These are phyloP conservation scores for Crocallis elinguaria DNA, from an alignment of 2,888 invertebrate species.

Conservation along the genomic window DNA sequence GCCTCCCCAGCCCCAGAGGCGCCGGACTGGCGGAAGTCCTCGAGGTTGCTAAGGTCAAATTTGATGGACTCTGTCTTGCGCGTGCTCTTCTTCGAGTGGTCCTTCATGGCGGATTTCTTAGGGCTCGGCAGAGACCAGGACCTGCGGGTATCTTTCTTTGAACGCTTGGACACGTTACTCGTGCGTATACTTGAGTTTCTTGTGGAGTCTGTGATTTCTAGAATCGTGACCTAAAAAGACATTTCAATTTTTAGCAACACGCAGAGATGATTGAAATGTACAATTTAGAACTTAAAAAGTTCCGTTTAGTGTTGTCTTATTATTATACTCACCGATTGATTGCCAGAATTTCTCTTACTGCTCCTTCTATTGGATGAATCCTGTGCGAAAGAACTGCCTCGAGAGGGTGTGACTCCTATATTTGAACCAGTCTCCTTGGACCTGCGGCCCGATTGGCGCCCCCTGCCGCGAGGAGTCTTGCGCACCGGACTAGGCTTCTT, in stretches of 20 bases:
- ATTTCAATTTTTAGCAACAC: background rate
- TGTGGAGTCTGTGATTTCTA: constrained; percentile 52
- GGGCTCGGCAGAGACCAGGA: constrained; percentile 49
- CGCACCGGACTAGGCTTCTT: constrained; percentile 46
- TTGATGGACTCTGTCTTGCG: constrained; percentile 73
- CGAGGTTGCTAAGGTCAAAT: constrained; percentile 73
- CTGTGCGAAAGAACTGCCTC: constrained; percentile 10
- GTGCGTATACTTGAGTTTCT: constrained; percentile 30
- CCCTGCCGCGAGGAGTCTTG: constrained; percentile 24
- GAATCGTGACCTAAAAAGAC: constrained; percentile 46
- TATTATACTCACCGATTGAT: constrained; percentile 32
- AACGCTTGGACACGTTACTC: constrained; percentile 29
- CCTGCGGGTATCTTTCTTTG: constrained; percentile 28
- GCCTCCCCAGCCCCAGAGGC: constrained; percentile 55
- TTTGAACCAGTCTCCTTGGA: constrained; percentile 19
- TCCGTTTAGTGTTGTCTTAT: too few relatives aligned
- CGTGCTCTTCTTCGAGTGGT: constrained; percentile 51
- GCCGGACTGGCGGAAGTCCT: constrained; percentile 34
- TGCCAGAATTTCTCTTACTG: constrained; percentile 22
- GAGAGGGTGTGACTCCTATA: constrained; percentile 25
- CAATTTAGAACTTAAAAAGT: too few relatives aligned
- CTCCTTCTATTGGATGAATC: constrained; percentile 20
- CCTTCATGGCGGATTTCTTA: constrained; percentile 69
- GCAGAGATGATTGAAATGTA: too few relatives aligned
- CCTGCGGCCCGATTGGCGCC: constrained; percentile 15